These are phyloP conservation scores for Pluvialis apricaria DNA, from an alignment of 2,113 vertebrate genomes.

Conservation along the genomic window DNA sequence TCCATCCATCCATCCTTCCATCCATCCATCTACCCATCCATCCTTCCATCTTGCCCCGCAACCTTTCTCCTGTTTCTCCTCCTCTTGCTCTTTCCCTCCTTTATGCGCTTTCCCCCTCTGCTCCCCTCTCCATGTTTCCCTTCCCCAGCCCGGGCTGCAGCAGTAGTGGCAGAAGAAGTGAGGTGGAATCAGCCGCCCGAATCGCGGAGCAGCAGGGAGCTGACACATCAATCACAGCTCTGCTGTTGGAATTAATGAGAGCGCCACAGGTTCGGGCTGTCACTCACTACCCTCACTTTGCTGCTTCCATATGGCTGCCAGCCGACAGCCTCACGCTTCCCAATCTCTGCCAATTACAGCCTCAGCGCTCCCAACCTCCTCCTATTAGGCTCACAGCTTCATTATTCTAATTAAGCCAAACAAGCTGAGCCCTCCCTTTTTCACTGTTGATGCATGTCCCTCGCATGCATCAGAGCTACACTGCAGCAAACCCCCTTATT, in stretches of 20 bases:
- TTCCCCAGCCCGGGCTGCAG: background rate
- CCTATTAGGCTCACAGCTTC: slow-evolving; percentile 61
- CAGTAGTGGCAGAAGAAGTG: slow-evolving; percentile 28
- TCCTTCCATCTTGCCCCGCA: background rate
- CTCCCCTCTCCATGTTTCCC: background rate
- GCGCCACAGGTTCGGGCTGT: slow-evolving; percentile 69
- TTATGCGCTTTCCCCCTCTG: background rate
- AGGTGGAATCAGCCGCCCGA: slow-evolving; percentile 43
- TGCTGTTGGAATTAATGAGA: slow-evolving; percentile 73
- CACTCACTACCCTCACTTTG: slow-evolving; percentile 70
- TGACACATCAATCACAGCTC: slow-evolving; percentile 72
- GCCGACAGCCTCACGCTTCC: slow-evolving; percentile 57
- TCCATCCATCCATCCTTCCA: no score
- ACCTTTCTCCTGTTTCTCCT: background rate
- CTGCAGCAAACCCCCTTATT: background rate
- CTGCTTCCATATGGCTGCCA: slow-evolving; percentile 72
- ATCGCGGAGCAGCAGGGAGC: slow-evolving; percentile 64
- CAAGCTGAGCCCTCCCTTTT: slow-evolving; percentile 36
- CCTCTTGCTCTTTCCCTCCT: background rate
- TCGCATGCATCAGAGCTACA: background rate
- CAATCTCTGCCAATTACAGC: slow-evolving; percentile 69
- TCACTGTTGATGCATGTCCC: background rate
- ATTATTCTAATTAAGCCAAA: slow-evolving; percentile 65
- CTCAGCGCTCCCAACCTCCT: slow-evolving; percentile 59
- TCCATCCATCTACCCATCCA: background rate